Evolutionary conservation across 2,888 invertebrate species (phyloP), one percentile per base, ranked within the genome.

Genomic region (Nomada ruficornis): DNA sequence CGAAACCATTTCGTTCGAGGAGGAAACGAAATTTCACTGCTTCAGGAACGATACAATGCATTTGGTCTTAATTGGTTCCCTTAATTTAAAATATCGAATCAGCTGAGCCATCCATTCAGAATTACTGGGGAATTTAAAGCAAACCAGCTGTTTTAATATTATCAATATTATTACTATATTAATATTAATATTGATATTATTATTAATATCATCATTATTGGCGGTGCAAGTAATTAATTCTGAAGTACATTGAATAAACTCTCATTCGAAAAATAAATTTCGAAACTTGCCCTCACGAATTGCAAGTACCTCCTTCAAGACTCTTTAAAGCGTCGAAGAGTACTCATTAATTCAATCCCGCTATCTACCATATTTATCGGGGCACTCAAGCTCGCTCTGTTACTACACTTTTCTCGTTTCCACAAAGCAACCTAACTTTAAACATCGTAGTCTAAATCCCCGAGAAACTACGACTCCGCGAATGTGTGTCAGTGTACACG

Each of bases 1-100:
- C 26, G 20, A 42, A 50, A 68, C 47, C 42, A 10, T 42, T 55
- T 42, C 47, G 63, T 52, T 52, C 26, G 15, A 15, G 9, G 20
- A 55, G 10, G 3, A 63, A 78, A 50, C 36, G 15, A 67, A 67
- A 20, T 36, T 63, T 59, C 4, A 60, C 3, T 10, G 59, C 20
- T 50, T 0, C 13, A 15, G 2, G 13, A 44, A 57, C 57, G 15
- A 50, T 47, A 20, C 60, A 20, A 55, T 18, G 23, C n/a, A 26
- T 20, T 69, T 59, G n/a, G n/a, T 47, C n/a, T 15, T 26, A 4
- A 57, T 59, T 10, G n/a, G 54, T 13, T 42, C 2, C 18, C 36
- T 1, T 7, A 36, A 36, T 36, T 36, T 36, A 36, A 36, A 7
- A 36, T 36, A 36, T 36, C 36, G 36, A 36, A 7, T 36, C 36